Evolutionary conservation across 2,797 vertebrate genomes (phyloP).

Genomic region (Macroramphosus scolopax): DNA sequence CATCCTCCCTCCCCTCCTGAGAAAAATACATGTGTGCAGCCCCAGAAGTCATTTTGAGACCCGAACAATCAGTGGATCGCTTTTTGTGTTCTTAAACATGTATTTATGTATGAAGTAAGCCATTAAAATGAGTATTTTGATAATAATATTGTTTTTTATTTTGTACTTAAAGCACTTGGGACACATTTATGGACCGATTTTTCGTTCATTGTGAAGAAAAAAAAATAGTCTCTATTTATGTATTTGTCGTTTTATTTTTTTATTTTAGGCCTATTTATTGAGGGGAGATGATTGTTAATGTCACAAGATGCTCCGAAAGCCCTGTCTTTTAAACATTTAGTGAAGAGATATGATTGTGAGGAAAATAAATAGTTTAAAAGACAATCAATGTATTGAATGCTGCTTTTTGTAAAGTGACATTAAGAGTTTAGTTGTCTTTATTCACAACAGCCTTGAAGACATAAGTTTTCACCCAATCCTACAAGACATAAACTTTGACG

Average conservation of each 20-base stretch:
- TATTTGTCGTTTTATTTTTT: constrained; percentile 67
- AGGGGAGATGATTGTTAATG: constrained; percentile 81
- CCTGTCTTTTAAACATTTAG: constrained; percentile 90
- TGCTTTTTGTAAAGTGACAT: constrained; percentile 91
- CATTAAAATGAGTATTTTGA: constrained; percentile 99
- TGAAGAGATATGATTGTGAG: constrained; percentile 67
- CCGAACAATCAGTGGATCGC: constrained; percentile 73
- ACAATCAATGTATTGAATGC: constrained; percentile 91
- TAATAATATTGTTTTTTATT: constrained; percentile 98
- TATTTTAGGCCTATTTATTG: constrained; percentile 75
- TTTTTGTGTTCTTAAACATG: constrained; percentile 94
- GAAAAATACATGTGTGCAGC: constrained; percentile 74
- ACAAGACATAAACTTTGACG: constrained; percentile 90
- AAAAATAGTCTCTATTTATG: constrained; percentile 74
- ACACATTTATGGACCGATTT: constrained; percentile 89
- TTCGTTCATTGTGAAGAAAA: constrained; percentile 73
- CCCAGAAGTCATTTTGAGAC: constrained; percentile 81
- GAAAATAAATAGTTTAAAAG: constrained; percentile 89
- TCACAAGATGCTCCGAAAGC: constrained; percentile 81
- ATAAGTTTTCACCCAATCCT: constrained; percentile 90
- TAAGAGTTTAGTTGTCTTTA: constrained; percentile 98
- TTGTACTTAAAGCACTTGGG: constrained; percentile 94
- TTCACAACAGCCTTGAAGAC: constrained; percentile 92
- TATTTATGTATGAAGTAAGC: constrained; percentile 99
- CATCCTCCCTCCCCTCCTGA: constrained; percentile 66